Conservation (phyloP, 37 sponge, comb jelly and placozoan genomes). For the Geodia barretti region DNA sequence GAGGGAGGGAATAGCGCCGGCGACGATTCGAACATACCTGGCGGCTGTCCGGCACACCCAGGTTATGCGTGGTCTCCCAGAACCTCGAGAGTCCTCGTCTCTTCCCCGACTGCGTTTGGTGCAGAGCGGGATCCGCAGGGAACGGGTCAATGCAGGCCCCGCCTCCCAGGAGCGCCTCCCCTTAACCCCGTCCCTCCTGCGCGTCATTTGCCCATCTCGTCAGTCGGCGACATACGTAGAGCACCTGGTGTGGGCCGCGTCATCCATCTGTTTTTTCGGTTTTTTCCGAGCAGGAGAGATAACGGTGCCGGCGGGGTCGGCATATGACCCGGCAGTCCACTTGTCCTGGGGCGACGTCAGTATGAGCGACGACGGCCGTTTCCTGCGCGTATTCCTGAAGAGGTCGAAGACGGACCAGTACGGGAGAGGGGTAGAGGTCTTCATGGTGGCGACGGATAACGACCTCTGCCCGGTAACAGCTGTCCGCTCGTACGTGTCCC, state of each 20-base stretch:
- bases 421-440: constrained; percentile 18
- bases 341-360: constrained; percentile 11
- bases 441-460: constrained; percentile 15
- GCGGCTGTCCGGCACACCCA: constrained; percentile 43
- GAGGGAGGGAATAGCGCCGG: not conserved
- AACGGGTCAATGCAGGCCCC: not conserved
- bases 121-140: constrained; percentile 4
- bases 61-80: constrained; percentile 17
- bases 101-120: constrained; percentile 36
- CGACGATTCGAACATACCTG: constrained; percentile 37
- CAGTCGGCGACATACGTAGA: not conserved
- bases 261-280: constrained; percentile 38
- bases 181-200: constrained; percentile 22
- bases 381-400: constrained; percentile 10
- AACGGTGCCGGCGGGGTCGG: constrained; percentile 4
- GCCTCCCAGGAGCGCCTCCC: constrained; percentile 17
- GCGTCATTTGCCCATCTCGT: not conserved
- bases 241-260: constrained; percentile 45
- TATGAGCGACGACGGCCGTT: not conserved
- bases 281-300: constrained; percentile 43
- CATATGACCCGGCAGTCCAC: constrained; percentile 12
- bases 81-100: not conserved
- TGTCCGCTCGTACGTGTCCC: constrained; percentile 16
- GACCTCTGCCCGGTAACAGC: constrained; percentile 36
- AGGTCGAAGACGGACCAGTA: constrained; percentile 47